These are phyloP conservation scores for Drosophila murphyi DNA, from an alignment of 1,140 invertebrate genomes.

Conservation along the genomic window DNA sequence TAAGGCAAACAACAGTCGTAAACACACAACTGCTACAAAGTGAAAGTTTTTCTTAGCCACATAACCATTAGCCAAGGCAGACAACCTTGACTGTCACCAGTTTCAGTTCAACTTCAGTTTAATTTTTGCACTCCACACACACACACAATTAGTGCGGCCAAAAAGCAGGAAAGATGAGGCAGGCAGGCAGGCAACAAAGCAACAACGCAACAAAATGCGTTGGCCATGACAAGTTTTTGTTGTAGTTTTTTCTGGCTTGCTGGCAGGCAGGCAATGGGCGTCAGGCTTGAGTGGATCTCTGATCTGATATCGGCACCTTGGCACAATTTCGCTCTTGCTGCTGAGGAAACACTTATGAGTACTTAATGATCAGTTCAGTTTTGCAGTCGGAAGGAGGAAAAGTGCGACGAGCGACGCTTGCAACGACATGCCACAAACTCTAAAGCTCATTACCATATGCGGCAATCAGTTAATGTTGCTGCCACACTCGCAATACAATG, in stretches of 20 bases:
- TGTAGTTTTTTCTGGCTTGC: not conserved
- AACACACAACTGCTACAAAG: conserved; percentile 56
- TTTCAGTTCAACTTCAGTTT: conserved; percentile 18
- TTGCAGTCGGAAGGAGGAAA: not conserved
- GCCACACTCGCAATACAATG: conserved; percentile 18
- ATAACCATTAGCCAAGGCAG: conserved; percentile 52
- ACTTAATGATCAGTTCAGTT: conserved; percentile 34
- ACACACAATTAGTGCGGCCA: conserved; percentile 30
- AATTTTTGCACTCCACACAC: conserved; percentile 11
- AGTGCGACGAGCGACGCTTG: not conserved
- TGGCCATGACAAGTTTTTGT: conserved; percentile 26
- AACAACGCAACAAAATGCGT: conserved; percentile 1
- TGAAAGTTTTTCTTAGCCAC: conserved; percentile 70
- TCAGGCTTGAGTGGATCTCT: conserved; percentile 44
- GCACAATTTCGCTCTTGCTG: conserved; percentile 36
- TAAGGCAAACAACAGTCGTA: conserved; percentile 18
- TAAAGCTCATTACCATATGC: conserved; percentile 75
- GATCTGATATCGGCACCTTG: conserved; percentile 33
- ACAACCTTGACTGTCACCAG: conserved; percentile 75
- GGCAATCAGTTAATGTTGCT: conserved; percentile 53
- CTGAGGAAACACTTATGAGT: conserved; percentile 52
- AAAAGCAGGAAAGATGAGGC: conserved; percentile 21
- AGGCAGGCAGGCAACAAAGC: conserved; percentile 5
- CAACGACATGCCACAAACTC: conserved; percentile 42
- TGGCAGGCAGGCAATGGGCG: conserved; percentile 1